Evolutionary conservation across 2,888 invertebrate genomes (phyloP).

Genomic region (Augiades crinisus): DNA sequence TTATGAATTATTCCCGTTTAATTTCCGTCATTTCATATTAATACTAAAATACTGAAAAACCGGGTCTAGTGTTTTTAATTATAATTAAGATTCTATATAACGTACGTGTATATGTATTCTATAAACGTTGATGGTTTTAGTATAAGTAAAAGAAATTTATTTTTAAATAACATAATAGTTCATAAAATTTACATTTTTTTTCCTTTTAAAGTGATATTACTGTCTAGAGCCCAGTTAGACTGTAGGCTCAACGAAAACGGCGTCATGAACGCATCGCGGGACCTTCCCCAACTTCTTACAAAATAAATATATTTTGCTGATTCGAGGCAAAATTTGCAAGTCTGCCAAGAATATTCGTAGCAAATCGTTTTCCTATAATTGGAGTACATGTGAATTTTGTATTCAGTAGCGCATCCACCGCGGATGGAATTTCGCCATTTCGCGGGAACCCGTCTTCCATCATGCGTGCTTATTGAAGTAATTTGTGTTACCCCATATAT

Average conservation of each 20-base stretch:
- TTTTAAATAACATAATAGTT: too few relatives aligned
- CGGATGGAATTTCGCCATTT: constrained; percentile 75
- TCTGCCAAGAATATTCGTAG: constrained; percentile 81
- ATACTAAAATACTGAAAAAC: too few relatives aligned
- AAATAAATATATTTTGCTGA: constrained; percentile 80
- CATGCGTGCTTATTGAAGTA: constrained; percentile 78
- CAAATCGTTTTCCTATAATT: constrained; percentile 82
- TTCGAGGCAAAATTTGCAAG: constrained; percentile 79
- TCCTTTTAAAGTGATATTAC: constrained; percentile 35
- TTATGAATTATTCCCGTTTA: too few relatives aligned
- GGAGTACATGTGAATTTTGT: constrained; percentile 81
- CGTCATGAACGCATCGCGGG: constrained; percentile 64
- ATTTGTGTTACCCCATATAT: constrained; percentile 60
- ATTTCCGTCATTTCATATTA: too few relatives aligned
- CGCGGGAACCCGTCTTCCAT: constrained; percentile 71
- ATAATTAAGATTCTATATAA: too few relatives aligned
- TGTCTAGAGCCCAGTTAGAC: constrained; percentile 45
- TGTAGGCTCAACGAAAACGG: constrained; percentile 48
- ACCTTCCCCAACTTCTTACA: constrained; percentile 64
- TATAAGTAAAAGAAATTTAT: too few relatives aligned
- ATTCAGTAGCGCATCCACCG: constrained; percentile 78
- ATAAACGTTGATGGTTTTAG: too few relatives aligned
- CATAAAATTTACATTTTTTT: constrained; percentile 36
- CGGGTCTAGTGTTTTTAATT: too few relatives aligned
- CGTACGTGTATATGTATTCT: too few relatives aligned